A percentile compares a stretch with the other conserved stretches of the same genome.
These are phyloP conservation scores for Enteromius paludinosus DNA, from an alignment of 2,797 vertebrate genomes.

Conservation along the genomic window DNA sequence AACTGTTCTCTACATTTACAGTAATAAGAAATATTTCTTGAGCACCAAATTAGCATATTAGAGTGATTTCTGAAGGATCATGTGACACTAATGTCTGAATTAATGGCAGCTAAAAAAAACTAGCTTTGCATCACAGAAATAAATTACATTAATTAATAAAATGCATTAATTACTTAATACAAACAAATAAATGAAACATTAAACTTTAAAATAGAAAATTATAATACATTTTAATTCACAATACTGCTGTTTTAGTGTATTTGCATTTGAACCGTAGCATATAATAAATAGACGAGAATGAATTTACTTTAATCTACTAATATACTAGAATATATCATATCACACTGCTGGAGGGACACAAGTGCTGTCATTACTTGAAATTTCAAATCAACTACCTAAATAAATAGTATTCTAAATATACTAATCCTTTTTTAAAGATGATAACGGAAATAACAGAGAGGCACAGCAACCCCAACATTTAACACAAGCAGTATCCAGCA, in stretches of 20 bases:
- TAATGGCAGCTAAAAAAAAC: background rate
- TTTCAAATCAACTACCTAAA: background rate
- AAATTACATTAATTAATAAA: background rate
- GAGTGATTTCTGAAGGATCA: background rate
- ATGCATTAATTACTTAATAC: background rate
- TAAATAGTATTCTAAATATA: slow-evolving; percentile 40
- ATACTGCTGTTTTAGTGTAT: background rate
- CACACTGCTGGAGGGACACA: background rate
- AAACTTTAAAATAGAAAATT: background rate
- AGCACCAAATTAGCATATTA: background rate
- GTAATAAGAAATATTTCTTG: background rate
- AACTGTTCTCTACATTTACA: background rate
- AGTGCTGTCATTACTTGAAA: background rate
- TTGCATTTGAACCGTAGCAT: background rate
- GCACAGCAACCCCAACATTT: slow-evolving; percentile 7
- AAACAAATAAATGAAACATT: background rate
- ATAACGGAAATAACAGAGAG: background rate
- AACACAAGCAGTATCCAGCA: slow-evolving; percentile 21
- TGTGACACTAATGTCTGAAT: background rate
- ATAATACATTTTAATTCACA: background rate
- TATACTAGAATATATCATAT: background rate
- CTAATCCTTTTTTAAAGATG: slow-evolving; percentile 20
- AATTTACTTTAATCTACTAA: background rate
- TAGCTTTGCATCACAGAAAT: background rate
- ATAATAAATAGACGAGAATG: background rate